Percentiles rank a stretch among this genome's conserved stretches.
Conservation (phyloP, 2,797 vertebrate species). For the Glossophaga mutica region DNA sequence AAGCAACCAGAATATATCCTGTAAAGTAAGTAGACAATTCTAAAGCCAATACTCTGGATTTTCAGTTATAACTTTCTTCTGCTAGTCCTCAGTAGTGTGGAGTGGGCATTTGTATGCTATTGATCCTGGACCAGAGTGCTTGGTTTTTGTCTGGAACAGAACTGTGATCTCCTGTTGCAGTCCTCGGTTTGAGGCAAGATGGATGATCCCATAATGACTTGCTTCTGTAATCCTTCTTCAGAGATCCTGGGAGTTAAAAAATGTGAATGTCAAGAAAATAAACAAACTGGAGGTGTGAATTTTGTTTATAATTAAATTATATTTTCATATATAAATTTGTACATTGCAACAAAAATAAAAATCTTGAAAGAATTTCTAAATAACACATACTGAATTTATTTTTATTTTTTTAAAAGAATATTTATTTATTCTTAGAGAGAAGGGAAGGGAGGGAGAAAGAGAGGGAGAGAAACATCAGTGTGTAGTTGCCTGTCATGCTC, state of each 20-base stretch:
- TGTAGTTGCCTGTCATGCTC: no score
- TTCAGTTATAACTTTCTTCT: slow-evolving; percentile 27
- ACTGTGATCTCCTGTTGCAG: background rate
- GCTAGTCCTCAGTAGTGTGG: background rate
- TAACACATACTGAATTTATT: background rate
- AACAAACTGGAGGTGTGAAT: background rate
- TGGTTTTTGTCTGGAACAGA: background rate
- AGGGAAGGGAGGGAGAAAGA: no score
- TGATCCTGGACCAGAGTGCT: background rate
- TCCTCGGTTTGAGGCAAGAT: background rate
- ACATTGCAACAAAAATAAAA: slow-evolving; percentile 28
- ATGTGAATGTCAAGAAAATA: slow-evolving; percentile 28
- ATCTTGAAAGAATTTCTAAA: slow-evolving; percentile 40
- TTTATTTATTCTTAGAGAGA: no score
- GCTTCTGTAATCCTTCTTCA: background rate
- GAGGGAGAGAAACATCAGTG: no score
- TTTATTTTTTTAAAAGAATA: background rate
- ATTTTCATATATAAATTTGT: slow-evolving; percentile 18
- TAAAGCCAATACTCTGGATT: background rate
- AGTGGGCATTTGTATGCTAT: background rate
- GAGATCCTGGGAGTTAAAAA: background rate
- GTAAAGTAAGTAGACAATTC: slow-evolving; percentile 4
- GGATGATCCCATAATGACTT: background rate
- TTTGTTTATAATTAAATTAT: slow-evolving; percentile 51
- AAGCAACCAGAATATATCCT: background rate